Conservation (phyloP, 2,888 invertebrate species). For the Callosobruchus maculatus region DNA sequence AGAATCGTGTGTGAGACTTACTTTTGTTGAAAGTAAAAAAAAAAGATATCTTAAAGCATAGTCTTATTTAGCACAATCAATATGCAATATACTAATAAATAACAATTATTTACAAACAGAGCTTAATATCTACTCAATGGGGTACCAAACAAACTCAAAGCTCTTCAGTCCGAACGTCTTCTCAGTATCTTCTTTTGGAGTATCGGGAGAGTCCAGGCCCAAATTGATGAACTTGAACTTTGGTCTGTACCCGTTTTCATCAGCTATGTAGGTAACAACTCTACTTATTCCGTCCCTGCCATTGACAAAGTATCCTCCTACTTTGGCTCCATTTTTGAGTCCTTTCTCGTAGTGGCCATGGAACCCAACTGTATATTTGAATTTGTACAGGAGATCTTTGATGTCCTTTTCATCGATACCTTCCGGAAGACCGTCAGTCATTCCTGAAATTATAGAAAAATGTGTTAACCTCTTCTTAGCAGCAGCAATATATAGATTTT, state of each 20-base stretch:
- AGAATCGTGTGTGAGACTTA: too few relatives aligned
- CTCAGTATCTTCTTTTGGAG: conserved; percentile 63
- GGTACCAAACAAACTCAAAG: conserved; percentile 72
- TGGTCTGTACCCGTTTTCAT: conserved; percentile 73
- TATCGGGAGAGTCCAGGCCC: conserved; percentile 58
- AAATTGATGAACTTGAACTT: conserved; percentile 62
- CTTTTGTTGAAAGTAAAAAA: too few relatives aligned
- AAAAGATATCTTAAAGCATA: too few relatives aligned
- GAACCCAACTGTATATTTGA: conserved; percentile 75
- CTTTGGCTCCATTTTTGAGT: conserved; percentile 65
- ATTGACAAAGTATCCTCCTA: conserved; percentile 70
- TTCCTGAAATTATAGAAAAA: conserved; percentile 29
- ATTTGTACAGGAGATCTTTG: conserved; percentile 65
- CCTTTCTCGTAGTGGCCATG: conserved; percentile 78
- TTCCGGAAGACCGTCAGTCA: conserved; percentile 54
- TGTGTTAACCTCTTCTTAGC: too few relatives aligned
- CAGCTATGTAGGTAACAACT: conserved; percentile 69
- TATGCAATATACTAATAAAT: too few relatives aligned
- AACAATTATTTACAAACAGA: too few relatives aligned
- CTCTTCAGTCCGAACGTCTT: conserved; percentile 67
- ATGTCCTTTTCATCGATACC: conserved; percentile 57
- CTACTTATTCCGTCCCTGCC: conserved; percentile 68
- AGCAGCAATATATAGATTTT: too few relatives aligned
- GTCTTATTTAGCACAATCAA: too few relatives aligned
- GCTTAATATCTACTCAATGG: conserved; percentile 27